Percentiles rank a stretch among this genome's conserved stretches.
These are phyloP conservation scores for Parochlus steinenii DNA, from an alignment of 2,888 invertebrate genomes.

Conservation along the genomic window DNA sequence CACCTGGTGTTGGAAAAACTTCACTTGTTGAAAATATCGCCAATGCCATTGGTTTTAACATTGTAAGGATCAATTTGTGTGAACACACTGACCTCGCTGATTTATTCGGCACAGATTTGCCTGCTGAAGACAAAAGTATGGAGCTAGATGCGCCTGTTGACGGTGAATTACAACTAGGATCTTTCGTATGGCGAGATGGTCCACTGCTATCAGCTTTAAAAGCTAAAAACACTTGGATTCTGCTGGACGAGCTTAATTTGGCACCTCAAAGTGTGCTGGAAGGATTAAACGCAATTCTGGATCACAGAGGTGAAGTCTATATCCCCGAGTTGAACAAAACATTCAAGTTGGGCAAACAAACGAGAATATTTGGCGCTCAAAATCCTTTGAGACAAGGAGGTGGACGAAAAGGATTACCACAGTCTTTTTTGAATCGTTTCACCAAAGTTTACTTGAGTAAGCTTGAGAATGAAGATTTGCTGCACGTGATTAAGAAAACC, in stretches of 20 bases:
- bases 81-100: slow-evolving; percentile 99
- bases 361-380: slow-evolving; percentile 91
- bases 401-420: slow-evolving; percentile 84
- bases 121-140: slow-evolving; percentile 59
- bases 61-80: slow-evolving; percentile 90
- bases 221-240: slow-evolving; percentile 78
- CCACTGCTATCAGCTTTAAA: slow-evolving; percentile 85
- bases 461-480: slow-evolving; percentile 45
- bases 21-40: slow-evolving; percentile 85
- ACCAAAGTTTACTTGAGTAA: slow-evolving; percentile 67
- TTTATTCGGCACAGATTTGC: slow-evolving; percentile 94
- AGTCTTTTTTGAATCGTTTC: slow-evolving; percentile 94
- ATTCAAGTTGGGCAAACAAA: slow-evolving; percentile 58
- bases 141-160: slow-evolving; percentile 6
- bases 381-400: slow-evolving; percentile 95
- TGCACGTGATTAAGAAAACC: slow-evolving; percentile 26
- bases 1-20: slow-evolving; percentile 97
- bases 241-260: slow-evolving; percentile 93
- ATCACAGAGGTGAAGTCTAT: slow-evolving; percentile 91
- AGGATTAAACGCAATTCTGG: slow-evolving; percentile 94
- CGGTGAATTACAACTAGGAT: slow-evolving; percentile 39
- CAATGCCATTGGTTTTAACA: slow-evolving; percentile 59
- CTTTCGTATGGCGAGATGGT: slow-evolving; percentile 93
- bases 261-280: slow-evolving; percentile 97
- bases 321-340: slow-evolving; percentile 85